These are phyloP conservation scores for Gephyroberyx darwinii DNA, from an alignment of 2,797 vertebrate genomes.

Conservation along the genomic window DNA sequence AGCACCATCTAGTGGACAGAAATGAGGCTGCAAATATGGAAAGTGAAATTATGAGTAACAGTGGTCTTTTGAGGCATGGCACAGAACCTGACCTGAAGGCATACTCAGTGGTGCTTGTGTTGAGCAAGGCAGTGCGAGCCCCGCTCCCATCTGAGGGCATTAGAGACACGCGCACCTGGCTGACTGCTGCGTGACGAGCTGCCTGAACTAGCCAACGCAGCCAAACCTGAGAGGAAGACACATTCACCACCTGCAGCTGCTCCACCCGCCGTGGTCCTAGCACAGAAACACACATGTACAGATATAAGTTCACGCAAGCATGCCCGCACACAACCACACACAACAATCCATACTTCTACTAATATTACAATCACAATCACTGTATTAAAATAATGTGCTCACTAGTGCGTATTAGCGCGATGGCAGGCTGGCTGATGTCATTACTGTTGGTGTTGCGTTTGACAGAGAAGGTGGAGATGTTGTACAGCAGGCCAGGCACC, in stretches of 20 bases:
- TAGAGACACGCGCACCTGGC: constrained; percentile 87
- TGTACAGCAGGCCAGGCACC: constrained; percentile 91
- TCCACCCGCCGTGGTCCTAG: constrained; percentile 89
- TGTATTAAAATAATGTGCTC: constrained; percentile 66
- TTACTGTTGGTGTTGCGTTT: constrained; percentile 92
- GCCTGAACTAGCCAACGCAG: constrained; percentile 89
- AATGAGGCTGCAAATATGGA: constrained; percentile 9
- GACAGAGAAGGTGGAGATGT: constrained; percentile 96
- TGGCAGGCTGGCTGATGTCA: constrained; percentile 92
- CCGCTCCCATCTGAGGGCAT: constrained; percentile 78
- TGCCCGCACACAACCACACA: not conserved
- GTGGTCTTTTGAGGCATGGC: not conserved
- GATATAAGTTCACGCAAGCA: not conserved
- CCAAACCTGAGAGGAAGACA: constrained; percentile 88
- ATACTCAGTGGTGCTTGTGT: constrained; percentile 84
- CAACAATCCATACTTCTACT: not conserved
- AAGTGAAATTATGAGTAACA: not conserved
- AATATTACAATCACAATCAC: not conserved
- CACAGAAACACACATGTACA: constrained; percentile 32
- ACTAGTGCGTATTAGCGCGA: constrained; percentile 92
- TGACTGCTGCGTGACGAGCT: constrained; percentile 84
- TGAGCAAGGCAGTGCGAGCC: constrained; percentile 82
- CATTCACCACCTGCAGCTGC: constrained; percentile 88
- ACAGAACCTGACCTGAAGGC: constrained; percentile 85
- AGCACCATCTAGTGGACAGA: constrained; percentile 46